Conservation (phyloP, 2,797 vertebrate genomes). For the Bradypodion pumilum region DNA sequence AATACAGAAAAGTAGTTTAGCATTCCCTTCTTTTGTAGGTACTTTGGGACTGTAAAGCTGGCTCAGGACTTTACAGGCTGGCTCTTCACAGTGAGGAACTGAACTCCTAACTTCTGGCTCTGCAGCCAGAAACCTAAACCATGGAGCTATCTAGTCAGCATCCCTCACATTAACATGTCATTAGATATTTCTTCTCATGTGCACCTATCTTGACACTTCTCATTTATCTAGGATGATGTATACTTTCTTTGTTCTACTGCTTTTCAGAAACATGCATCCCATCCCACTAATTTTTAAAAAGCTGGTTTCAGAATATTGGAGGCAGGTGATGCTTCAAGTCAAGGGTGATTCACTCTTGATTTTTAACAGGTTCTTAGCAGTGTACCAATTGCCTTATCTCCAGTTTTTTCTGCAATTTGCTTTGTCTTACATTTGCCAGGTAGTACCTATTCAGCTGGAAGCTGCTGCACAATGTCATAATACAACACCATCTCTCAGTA, state of each 20-base stretch:
- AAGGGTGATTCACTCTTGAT: neutral
- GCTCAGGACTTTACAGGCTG: too few species aligned
- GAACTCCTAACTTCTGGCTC: too few species aligned
- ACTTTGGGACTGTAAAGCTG: too few species aligned
- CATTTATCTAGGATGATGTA: accelerated
- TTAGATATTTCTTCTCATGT: neutral
- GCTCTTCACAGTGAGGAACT: too few species aligned
- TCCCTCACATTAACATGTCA: neutral
- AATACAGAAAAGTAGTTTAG: too few species aligned
- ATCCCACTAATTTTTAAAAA: neutral
- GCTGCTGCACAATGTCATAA: neutral
- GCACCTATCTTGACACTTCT: neutral
- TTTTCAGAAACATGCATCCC: slow-evolving; percentile 11
- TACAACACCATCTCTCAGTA: slow-evolving; percentile 19
- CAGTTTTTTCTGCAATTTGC: neutral
- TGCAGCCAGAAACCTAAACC: too few species aligned
- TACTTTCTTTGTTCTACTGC: neutral
- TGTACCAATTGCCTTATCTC: neutral
- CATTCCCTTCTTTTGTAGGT: too few species aligned
- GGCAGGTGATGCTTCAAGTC: neutral
- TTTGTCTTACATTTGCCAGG: slow-evolving; percentile 17
- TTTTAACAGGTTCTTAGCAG: slow-evolving; percentile 14
- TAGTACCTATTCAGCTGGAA: slow-evolving; percentile 36
- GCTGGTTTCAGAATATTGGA: neutral
- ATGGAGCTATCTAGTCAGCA: too few species aligned